Evolutionary conservation across 2,797 vertebrate species (phyloP).

Genomic region (Periparus ater): DNA sequence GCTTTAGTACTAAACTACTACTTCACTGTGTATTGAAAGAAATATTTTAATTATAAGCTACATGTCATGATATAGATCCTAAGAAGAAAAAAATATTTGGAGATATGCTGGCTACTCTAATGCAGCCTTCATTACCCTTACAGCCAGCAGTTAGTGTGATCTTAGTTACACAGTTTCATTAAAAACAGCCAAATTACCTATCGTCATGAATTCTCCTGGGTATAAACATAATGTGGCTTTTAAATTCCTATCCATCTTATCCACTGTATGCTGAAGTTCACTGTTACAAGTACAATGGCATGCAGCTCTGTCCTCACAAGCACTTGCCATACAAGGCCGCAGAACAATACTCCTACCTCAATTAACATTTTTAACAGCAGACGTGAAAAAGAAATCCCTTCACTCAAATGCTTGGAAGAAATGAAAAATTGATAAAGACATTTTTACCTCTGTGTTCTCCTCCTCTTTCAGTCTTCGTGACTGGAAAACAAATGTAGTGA

Average conservation of each 20-base stretch:
- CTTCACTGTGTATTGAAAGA: neutral
- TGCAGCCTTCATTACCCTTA: neutral
- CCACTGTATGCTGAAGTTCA: neutral
- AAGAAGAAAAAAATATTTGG: slow-evolving; percentile 28
- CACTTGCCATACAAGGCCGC: neutral
- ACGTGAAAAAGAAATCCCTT: neutral
- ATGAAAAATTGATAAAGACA: neutral
- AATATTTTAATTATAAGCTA: slow-evolving; percentile 28
- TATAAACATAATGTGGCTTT: neutral
- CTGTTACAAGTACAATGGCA: neutral
- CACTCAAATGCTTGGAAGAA: neutral
- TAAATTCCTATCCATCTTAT: slow-evolving; percentile 17
- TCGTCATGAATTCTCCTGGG: neutral
- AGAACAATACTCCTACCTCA: neutral
- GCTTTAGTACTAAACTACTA: neutral
- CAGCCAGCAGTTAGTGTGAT: slow-evolving; percentile 26
- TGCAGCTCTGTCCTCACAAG: neutral
- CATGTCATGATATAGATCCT: neutral
- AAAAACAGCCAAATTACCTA: slow-evolving; percentile 20
- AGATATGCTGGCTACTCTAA: slow-evolving; percentile 3
- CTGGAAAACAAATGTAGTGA: slow-evolving; percentile 79
- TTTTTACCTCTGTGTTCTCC: slow-evolving; percentile 79
- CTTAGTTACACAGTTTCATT: slow-evolving; percentile 9
- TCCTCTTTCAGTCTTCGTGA: slow-evolving; percentile 93
- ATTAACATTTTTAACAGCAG: neutral